phyloP scores from a whole-genome alignment of 2,113 vertebrate species.

The Brachyistius frenatus region DNA sequence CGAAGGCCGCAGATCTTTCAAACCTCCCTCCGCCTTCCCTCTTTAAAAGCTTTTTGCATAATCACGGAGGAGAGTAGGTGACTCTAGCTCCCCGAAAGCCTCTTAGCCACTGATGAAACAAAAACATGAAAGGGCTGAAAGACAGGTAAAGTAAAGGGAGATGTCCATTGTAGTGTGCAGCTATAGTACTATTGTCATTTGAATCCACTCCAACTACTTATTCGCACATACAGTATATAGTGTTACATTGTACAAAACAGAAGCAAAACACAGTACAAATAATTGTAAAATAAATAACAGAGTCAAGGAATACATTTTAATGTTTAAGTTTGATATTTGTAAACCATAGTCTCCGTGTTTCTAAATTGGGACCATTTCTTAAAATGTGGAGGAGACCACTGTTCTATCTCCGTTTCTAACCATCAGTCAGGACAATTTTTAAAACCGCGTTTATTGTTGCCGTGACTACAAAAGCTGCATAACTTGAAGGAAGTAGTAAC shows the following conservation, averaged over 20 bases:
- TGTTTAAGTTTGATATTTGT: no score
- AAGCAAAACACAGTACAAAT: background rate
- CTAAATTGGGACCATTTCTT: no score
- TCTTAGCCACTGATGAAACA: constrained; percentile 62
- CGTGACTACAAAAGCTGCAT: no score
- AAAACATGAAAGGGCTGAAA: constrained; percentile 54
- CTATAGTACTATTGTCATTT: constrained; percentile 19
- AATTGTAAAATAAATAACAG: no score
- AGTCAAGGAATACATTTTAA: no score
- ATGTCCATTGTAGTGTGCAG: constrained; percentile 32
- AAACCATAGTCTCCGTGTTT: no score
- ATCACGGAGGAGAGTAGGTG: constrained; percentile 53
- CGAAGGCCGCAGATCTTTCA: constrained; percentile 84
- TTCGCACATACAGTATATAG: background rate
- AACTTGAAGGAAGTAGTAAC: no score
- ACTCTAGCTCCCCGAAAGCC: constrained; percentile 59
- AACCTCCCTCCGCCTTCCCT: constrained; percentile 76
- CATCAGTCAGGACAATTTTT: no score
- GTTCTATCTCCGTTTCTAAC: no score
- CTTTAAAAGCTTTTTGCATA: constrained; percentile 75
- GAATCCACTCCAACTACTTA: background rate
- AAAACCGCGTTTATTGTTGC: no score
- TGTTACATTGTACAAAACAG: constrained; percentile 12
- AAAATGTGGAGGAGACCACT: no score
- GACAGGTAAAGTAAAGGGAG: constrained; percentile 40